Evolutionary conservation across 2,797 vertebrate species (phyloP).

Genomic region (Poeciliopsis presidionis): DNA sequence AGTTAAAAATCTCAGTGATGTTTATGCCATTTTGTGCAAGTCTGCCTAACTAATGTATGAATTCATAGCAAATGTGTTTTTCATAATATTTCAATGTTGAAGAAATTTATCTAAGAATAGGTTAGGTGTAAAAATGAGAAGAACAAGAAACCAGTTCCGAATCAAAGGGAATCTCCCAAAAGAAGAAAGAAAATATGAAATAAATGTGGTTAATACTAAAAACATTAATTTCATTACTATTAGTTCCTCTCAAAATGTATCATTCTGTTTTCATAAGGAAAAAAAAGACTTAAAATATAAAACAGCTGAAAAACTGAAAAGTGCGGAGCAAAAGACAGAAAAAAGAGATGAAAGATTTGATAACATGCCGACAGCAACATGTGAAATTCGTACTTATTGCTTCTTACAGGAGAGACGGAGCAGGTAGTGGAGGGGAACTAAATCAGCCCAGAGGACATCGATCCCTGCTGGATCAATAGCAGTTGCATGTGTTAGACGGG

Average conservation of each 20-base stretch:
- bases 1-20: not conserved
- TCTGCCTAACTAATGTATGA: not conserved
- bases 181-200: not conserved
- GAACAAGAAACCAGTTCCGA: slow-evolving; percentile 8
- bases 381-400: slow-evolving; percentile 62
- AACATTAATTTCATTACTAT: slow-evolving; percentile 24
- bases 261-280: slow-evolving; percentile 1
- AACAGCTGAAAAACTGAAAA: slow-evolving; percentile 20
- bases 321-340: not conserved
- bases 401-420: slow-evolving; percentile 61
- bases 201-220: slow-evolving; percentile 4
- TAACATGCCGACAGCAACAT: slow-evolving; percentile 41
- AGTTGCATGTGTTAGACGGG: slow-evolving; percentile 55
- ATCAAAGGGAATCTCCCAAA: not conserved
- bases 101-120: not conserved
- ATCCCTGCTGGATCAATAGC: slow-evolving; percentile 81
- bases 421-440: slow-evolving; percentile 62
- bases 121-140: not conserved
- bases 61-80: not conserved
- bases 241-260: slow-evolving; percentile 17
- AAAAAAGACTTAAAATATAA: slow-evolving; percentile 37
- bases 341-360: slow-evolving; percentile 19
- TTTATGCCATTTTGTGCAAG: not conserved
- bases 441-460: slow-evolving; percentile 78
- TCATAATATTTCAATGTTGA: not conserved